Evolutionary conservation across 2,797 vertebrate genomes (phyloP), one percentile per base, ranked within the genome.

Genomic region (Pteropus rufus): DNA sequence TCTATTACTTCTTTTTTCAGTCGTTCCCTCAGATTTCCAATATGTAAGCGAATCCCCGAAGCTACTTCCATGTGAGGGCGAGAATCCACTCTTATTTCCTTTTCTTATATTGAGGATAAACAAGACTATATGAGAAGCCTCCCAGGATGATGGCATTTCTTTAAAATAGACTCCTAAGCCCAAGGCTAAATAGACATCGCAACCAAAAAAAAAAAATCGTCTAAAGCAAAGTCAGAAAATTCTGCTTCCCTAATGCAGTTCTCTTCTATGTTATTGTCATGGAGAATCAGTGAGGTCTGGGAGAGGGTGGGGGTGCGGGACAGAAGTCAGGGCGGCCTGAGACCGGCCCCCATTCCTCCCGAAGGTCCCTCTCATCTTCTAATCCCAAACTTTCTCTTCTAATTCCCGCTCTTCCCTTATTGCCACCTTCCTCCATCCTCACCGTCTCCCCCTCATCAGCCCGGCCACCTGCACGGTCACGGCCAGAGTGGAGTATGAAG

Each of bases 211-310:
- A 46, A 26, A 89, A 95, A 92, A 88, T 62, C 65, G 41, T 54
- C 94, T 52, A 77, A 87, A 94, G 76, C 46, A 67, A 91, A 94
- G 93, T 93, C 72, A 85, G 76, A 73, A 89, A 93, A 93, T 44
- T 39, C 56, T 41, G 7, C 62, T 70, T 85, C 34, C 34, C 36
- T 31, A 3, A 1, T 15, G 29, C 77, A 14, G 1, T 49, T 69
- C 56, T 88, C 75, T 39, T 83, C 16, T 34, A 49, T 93, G 93
- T 83, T 79, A 60, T 84, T 92, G 75, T 89, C 90, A 56, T 34
- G 44, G 85, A 79, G 89, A 82, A 81, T 91, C 95, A 77, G 3
- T 41, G 64, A 81, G 75, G 41, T 29, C 39, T 26, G 24, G 31
- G 29, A 89, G 65, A 21, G 44, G 24, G 0, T 3, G 7, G 5